phyloP scores from a whole-genome alignment of 35 echinoderm and acorn worm species.

The Antedon bifida region DNA sequence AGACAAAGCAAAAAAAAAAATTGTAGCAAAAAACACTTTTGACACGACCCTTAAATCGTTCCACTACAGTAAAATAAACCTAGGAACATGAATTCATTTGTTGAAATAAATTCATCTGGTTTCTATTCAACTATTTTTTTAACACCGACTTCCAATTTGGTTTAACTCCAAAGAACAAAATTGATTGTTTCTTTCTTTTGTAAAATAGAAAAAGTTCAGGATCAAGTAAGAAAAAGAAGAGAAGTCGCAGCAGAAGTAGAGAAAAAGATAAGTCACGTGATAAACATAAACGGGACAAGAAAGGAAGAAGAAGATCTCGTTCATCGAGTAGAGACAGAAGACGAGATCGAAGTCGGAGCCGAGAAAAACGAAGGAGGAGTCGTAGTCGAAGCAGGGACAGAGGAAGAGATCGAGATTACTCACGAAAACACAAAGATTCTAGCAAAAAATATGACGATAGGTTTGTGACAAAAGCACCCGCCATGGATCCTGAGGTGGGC shows the following conservation, averaged over 20 bases:
- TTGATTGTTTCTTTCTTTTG: too few species aligned
- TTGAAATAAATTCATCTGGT: too few species aligned
- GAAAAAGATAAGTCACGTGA: constrained; percentile 40
- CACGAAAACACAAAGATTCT: constrained; percentile 7
- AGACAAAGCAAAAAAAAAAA: too few species aligned
- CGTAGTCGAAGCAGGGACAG: constrained; percentile 5
- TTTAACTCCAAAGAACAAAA: too few species aligned
- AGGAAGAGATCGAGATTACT: constrained; percentile 33
- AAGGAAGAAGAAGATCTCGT: constrained; percentile 16
- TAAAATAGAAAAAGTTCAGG: neutral
- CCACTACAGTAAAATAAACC: too few species aligned
- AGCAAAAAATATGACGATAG: constrained; percentile 49
- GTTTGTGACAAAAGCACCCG: constrained; percentile 63
- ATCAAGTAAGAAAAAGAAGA: constrained; percentile 13
- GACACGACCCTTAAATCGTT: too few species aligned
- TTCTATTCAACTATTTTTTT: too few species aligned
- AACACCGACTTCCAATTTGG: too few species aligned
- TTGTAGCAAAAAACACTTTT: too few species aligned
- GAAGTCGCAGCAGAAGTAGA: constrained; percentile 45
- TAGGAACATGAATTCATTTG: too few species aligned
- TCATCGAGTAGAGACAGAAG: constrained; percentile 31
- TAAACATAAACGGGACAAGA: constrained; percentile 15
- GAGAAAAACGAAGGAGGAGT: neutral
- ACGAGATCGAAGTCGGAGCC: neutral
- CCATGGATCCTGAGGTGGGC: constrained; percentile 72